Evolutionary conservation across 2,113 vertebrate genomes (phyloP), one percentile per base, ranked within the genome.

Genomic region (Pimephales promelas): DNA sequence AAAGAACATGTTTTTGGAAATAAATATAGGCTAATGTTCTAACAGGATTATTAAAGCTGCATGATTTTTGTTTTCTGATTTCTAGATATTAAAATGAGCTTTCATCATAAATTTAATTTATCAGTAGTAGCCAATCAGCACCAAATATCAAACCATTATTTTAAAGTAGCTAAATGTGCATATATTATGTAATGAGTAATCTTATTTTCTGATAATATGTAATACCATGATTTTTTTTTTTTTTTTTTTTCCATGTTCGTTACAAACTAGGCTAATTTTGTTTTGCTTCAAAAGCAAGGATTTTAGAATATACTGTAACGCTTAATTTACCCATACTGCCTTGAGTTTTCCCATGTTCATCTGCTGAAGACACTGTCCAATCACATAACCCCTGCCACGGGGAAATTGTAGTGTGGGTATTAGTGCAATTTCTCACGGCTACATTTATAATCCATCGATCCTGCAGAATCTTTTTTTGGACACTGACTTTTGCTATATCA

Each of bases 371-470:
- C 31, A 20, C 11, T 26, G 40, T 72, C 36, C 52, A 47, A 61
- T 82, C 45, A 56, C n/a, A 36, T 47, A 83, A 18, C 64, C 34
- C 45, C 79, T 54, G 56, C 66, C 43, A 59, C 20, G 13, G 10
- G 79, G 79, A 82, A 85, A 79, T 85, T 57, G 66, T 68, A 87
- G 34, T 73, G 83, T 83, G 84, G 83, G 84, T 88, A 85, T 87
- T 87, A 84, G 83, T 76, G 80, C 79, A 84, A 61, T 89, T 90
- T 88, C 86, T 85, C 74, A 86, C 62, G 84, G 85, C 79, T 88
- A 82, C 83, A 89, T 88, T 81, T 85, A 82, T 89, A 89, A 88
- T 86, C 82, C 86, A 84, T 88, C 85, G 76, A 85, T 89, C 85
- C 76, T 71, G 84, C 34, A 45, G 76, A 73, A 79, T 86, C 85